A percentile compares a stretch with the other conserved stretches of the same genome.
phyloP scores from a whole-genome alignment of 2,797 vertebrate genomes.

The Carapus acus region DNA sequence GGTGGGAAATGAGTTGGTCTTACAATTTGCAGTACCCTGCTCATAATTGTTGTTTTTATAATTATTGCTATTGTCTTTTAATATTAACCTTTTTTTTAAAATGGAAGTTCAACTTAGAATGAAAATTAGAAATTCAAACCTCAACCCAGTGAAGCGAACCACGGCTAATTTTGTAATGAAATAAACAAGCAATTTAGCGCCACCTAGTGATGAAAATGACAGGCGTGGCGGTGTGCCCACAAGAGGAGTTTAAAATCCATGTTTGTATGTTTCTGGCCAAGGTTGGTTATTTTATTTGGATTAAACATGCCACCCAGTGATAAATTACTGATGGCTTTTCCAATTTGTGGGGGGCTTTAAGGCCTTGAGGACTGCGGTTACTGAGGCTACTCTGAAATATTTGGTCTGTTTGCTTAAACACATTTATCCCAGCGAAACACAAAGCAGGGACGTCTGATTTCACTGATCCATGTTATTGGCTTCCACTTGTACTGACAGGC shows the following conservation, averaged over 20 bases:
- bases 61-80: too few relatives aligned
- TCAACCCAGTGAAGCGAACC: too few relatives aligned
- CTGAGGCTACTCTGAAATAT: constrained; percentile 44
- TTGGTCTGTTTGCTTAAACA: constrained; percentile 53
- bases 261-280: constrained; percentile 4
- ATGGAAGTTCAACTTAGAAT: too few relatives aligned
- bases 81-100: too few relatives aligned
- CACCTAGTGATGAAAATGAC: too few relatives aligned
- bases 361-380: constrained; percentile 9
- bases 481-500: constrained; percentile 68
- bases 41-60: too few relatives aligned
- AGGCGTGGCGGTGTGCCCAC: too few relatives aligned
- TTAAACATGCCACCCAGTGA: constrained; percentile 22
- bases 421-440: constrained; percentile 60
- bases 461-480: constrained; percentile 75
- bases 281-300: constrained; percentile 18
- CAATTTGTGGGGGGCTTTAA: constrained; percentile 25
- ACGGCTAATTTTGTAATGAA: too few relatives aligned
- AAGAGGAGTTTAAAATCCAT: not conserved
- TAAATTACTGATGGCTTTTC: constrained; percentile 37
- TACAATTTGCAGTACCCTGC: too few relatives aligned
- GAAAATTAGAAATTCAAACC: too few relatives aligned
- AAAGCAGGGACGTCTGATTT: constrained; percentile 64
- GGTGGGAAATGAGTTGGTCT: not conserved
- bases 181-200: too few relatives aligned